phyloP scores from a whole-genome alignment of 2,113 vertebrate species.

The Campylomormyrus numenius region DNA sequence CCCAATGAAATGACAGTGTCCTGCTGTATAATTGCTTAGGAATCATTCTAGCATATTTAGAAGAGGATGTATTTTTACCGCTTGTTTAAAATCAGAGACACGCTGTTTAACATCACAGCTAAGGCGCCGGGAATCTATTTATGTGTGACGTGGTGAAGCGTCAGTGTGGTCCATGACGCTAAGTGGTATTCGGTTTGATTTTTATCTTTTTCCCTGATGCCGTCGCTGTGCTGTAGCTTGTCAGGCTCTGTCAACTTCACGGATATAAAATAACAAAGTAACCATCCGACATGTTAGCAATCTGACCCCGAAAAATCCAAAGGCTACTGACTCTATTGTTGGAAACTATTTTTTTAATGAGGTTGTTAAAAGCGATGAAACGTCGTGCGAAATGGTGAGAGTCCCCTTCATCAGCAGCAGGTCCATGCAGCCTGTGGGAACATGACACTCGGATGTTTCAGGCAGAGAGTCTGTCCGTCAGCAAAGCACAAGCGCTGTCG shows the following conservation, averaged over 20 bases:
- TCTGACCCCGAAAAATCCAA: background rate
- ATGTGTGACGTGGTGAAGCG: background rate
- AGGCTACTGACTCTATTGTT: background rate
- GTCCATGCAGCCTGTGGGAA: background rate
- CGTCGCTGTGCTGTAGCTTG: background rate
- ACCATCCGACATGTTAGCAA: background rate
- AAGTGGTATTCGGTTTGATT: background rate
- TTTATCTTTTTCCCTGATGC: background rate
- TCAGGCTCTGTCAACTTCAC: background rate
- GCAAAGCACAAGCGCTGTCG: background rate
- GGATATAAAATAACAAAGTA: background rate
- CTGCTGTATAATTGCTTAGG: background rate
- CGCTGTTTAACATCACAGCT: slow-evolving; percentile 38
- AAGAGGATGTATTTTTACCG: slow-evolving; percentile 11
- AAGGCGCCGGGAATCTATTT: slow-evolving; percentile 7
- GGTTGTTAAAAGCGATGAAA: background rate
- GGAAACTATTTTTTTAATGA: background rate
- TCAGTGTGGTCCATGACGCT: background rate
- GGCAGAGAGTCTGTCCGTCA: background rate
- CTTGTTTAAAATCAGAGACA: slow-evolving; percentile 36
- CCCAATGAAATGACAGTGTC: background rate
- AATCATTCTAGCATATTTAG: background rate
- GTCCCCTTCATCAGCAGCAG: background rate
- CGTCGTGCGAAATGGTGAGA: background rate
- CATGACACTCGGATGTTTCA: background rate